A percentile compares a stretch with the other conserved stretches of the same genome.
Evolutionary conservation across 2,113 vertebrate species (phyloP).

Genomic region (Melanotaenia duboulayi): DNA sequence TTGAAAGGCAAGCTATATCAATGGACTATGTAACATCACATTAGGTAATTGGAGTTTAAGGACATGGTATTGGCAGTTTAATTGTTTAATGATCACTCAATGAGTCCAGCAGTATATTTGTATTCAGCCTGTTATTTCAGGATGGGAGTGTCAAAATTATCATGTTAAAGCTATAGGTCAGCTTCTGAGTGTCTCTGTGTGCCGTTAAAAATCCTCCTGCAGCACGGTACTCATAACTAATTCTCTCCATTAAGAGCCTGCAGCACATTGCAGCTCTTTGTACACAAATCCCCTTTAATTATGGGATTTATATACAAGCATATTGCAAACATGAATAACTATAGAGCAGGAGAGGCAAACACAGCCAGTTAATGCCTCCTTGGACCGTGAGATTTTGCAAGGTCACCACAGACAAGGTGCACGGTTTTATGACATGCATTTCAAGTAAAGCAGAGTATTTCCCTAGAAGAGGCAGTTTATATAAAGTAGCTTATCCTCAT

Average conservation of each 20-base stretch:
- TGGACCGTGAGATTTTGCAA: constrained; percentile 60
- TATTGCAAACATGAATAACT: constrained; percentile 73
- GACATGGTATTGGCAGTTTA: constrained; percentile 57
- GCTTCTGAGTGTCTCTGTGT: not conserved
- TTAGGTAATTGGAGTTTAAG: constrained; percentile 62
- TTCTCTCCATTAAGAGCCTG: constrained; percentile 65
- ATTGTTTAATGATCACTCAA: constrained; percentile 70
- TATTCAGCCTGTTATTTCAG: constrained; percentile 42
- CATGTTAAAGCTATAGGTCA: constrained; percentile 22
- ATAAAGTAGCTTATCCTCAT: constrained; percentile 1
- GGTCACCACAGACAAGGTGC: constrained; percentile 66
- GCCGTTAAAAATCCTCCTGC: constrained; percentile 27
- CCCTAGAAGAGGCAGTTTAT: constrained; percentile 15
- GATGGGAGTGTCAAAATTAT: constrained; percentile 53
- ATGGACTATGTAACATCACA: constrained; percentile 39
- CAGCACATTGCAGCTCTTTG: constrained; percentile 69
- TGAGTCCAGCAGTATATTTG: constrained; percentile 43
- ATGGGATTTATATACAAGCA: constrained; percentile 70
- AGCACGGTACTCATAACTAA: constrained; percentile 51
- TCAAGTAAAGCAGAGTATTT: constrained; percentile 53
- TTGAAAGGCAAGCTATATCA: constrained; percentile 36
- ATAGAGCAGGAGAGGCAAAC: constrained; percentile 52
- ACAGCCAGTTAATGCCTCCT: constrained; percentile 55
- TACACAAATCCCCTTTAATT: constrained; percentile 80
- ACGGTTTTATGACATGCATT: constrained; percentile 47